Percentiles rank a stretch among this genome's conserved stretches.
phyloP scores from a whole-genome alignment of 2,797 vertebrate species.

The Macropodus opercularis region DNA sequence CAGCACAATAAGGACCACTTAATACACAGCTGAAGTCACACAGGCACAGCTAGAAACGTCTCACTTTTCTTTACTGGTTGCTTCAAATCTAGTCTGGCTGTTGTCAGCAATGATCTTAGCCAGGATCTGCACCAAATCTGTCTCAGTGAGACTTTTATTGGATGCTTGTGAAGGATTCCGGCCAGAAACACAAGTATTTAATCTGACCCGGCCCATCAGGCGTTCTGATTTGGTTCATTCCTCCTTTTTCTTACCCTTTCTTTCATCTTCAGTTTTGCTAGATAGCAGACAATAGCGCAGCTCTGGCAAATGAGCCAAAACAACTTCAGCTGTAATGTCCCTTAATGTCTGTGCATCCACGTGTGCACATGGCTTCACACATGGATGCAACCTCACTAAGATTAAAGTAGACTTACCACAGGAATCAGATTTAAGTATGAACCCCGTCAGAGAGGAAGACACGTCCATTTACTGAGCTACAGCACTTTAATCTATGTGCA shows the following conservation, averaged over 20 bases:
- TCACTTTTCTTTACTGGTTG: not conserved
- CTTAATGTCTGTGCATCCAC: not conserved
- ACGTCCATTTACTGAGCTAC: not conserved
- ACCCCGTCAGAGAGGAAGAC: not conserved
- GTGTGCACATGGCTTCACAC: not conserved
- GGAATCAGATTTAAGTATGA: not conserved
- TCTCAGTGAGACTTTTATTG: conserved; percentile 31
- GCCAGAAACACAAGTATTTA: not conserved
- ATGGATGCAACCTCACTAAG: not conserved
- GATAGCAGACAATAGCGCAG: not conserved
- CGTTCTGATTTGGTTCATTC: too few relatives aligned
- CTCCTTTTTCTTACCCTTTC: not conserved
- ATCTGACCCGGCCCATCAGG: too few relatives aligned
- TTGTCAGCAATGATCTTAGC: conserved; percentile 16
- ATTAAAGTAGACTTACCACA: not conserved
- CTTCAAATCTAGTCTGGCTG: conserved; percentile 9
- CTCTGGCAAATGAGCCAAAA: not conserved
- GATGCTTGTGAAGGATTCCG: conserved; percentile 8
- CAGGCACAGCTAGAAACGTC: too few relatives aligned
- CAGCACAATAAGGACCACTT: conserved; percentile 30
- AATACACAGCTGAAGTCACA: not conserved
- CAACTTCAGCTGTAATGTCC: not conserved
- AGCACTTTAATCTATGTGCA: conserved; percentile 28
- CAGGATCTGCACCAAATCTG: conserved; percentile 28
- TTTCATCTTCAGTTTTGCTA: not conserved